Evolutionary conservation across 2,113 vertebrate species (phyloP).

Genomic region (Castor canadensis): DNA sequence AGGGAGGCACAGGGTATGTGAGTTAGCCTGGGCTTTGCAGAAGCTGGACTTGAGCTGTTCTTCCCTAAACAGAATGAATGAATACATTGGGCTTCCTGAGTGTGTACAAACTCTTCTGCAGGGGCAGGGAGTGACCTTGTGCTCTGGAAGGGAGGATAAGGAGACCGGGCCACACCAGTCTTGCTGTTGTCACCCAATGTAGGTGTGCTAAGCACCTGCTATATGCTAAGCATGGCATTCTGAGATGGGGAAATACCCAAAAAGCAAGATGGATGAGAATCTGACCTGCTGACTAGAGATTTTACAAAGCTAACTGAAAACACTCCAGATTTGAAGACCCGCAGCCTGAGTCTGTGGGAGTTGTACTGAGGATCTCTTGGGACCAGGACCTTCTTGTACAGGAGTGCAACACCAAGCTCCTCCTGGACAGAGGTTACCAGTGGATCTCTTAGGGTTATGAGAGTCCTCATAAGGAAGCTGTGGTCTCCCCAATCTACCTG

Average conservation of each 20-base stretch:
- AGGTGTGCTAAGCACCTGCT: neutral
- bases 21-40: neutral
- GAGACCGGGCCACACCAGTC: neutral
- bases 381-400: neutral
- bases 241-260: neutral
- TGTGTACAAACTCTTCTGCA: neutral
- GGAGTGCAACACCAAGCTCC: no score
- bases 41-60: neutral
- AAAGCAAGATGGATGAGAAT: neutral
- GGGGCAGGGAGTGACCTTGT: neutral
- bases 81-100: neutral
- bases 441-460: neutral
- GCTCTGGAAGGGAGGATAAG: neutral
- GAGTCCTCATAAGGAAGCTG: neutral
- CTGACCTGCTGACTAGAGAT: neutral
- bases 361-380: neutral
- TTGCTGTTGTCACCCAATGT: fast-evolving
- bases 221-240: neutral
- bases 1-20: neutral
- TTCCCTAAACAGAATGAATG: neutral
- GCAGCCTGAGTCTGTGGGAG: neutral
- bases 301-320: neutral
- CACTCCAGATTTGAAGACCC: neutral
- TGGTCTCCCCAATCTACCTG: neutral
- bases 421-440: neutral